A percentile compares a stretch with the other conserved stretches of the same genome.
These are phyloP conservation scores for Drosophila leontia DNA, from an alignment of 1,140 invertebrate species.

Conservation along the genomic window DNA sequence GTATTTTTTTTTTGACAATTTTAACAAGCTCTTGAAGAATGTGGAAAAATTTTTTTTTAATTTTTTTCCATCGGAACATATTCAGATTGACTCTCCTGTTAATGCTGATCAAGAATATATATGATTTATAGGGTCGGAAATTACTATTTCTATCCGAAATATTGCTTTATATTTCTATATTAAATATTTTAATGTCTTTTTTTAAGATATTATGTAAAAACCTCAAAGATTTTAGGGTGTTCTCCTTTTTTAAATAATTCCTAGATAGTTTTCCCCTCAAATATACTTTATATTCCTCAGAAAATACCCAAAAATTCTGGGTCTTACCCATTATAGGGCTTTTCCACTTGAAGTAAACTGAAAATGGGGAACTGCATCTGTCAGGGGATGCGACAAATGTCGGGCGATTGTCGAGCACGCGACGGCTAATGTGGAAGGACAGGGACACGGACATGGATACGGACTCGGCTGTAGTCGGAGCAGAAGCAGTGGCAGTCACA, in stretches of 20 bases:
- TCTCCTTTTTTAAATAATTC: neutral
- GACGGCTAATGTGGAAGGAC: slow-evolving; percentile 43
- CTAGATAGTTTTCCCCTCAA: neutral
- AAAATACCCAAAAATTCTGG: neutral
- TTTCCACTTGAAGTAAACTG: slow-evolving; percentile 6
- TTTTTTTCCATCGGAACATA: no score
- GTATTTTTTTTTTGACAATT: no score
- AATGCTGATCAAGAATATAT: no score
- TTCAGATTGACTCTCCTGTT: no score
- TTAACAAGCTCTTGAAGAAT: no score
- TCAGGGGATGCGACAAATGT: slow-evolving; percentile 49
- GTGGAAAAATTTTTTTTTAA: no score
- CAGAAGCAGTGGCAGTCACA: slow-evolving; percentile 12
- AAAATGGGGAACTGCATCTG: slow-evolving; percentile 30
- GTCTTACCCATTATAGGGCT: neutral
- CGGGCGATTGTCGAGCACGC: slow-evolving; percentile 44
- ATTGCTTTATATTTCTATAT: no score
- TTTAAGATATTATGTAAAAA: no score
- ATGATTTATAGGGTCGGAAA: no score
- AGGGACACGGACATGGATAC: slow-evolving; percentile 18
- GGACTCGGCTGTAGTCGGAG: neutral
- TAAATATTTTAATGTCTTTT: no score
- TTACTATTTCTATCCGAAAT: no score
- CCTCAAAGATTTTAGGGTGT: no score
- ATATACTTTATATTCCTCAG: neutral